Evolutionary conservation across 2,113 vertebrate species (phyloP).

Genomic region (Nipponia nippon): DNA sequence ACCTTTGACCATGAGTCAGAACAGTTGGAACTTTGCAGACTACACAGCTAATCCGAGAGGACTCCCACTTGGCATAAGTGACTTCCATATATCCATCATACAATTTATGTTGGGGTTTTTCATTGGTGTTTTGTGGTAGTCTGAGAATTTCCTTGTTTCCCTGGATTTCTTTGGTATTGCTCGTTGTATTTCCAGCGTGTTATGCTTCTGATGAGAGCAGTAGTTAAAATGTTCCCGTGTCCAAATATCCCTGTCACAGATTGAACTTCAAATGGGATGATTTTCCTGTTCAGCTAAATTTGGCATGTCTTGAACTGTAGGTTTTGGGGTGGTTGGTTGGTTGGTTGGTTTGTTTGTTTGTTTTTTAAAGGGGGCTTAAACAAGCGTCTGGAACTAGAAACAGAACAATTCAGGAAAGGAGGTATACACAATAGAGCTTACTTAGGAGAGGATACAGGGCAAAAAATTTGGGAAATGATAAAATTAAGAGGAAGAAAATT

Average conservation of each 20-base stretch:
- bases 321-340: too few species aligned
- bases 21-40: conserved; percentile 41
- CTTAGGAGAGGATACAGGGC: background rate
- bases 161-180: background rate
- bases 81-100: background rate
- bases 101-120: background rate
- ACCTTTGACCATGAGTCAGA: conserved; percentile 30
- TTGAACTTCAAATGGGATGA: background rate
- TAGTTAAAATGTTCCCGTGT: background rate
- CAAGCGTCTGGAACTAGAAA: background rate
- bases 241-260: background rate
- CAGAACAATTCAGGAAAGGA: background rate
- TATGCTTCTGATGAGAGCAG: background rate
- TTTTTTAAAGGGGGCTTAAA: background rate
- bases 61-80: conserved; percentile 37
- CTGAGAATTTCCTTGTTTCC: conserved; percentile 16
- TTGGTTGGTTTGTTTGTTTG: too few species aligned
- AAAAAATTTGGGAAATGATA: background rate
- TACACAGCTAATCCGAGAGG: background rate
- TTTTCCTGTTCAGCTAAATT: background rate
- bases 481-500: background rate
- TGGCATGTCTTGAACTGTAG: background rate
- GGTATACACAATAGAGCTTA: background rate
- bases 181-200: background rate
- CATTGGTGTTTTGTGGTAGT: background rate